Evolutionary conservation across 2,797 vertebrate species (phyloP).

Genomic region (Gorsachius magnificus): DNA sequence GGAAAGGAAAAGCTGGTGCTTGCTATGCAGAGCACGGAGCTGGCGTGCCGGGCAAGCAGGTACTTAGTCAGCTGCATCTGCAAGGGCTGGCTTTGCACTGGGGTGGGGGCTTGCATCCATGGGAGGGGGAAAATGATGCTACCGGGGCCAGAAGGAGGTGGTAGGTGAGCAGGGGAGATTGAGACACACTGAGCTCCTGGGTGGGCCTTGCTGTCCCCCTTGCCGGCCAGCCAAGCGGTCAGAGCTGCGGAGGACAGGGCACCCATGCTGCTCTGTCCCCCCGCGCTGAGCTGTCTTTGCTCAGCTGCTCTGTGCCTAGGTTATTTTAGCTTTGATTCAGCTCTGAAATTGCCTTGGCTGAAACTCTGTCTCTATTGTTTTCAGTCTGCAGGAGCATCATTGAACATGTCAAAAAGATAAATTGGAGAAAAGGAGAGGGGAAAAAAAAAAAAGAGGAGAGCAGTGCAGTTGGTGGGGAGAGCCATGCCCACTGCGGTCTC

Average conservation of each 20-base stretch:
- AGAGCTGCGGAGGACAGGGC: neutral
- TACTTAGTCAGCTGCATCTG: constrained; percentile 13
- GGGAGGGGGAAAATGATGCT: neutral
- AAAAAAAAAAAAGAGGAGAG: neutral
- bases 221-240: neutral
- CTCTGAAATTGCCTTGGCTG: constrained; percentile 40
- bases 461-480: neutral
- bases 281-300: neutral
- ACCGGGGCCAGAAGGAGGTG: neutral
- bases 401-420: constrained; percentile 46
- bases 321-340: constrained; percentile 36
- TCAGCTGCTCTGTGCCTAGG: neutral
- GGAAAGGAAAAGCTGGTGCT: neutral
- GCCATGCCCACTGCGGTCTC: neutral
- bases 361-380: constrained; percentile 40
- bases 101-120: neutral
- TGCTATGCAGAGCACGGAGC: constrained; percentile 3
- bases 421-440: neutral
- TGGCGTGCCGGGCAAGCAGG: neutral
- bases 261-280: neutral
- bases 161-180: neutral
- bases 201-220: neutral
- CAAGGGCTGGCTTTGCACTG: neutral
- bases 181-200: neutral
- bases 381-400: constrained; percentile 35